These are phyloP conservation scores for Atta texana DNA, from an alignment of 1,140 invertebrate species.

Conservation along the genomic window DNA sequence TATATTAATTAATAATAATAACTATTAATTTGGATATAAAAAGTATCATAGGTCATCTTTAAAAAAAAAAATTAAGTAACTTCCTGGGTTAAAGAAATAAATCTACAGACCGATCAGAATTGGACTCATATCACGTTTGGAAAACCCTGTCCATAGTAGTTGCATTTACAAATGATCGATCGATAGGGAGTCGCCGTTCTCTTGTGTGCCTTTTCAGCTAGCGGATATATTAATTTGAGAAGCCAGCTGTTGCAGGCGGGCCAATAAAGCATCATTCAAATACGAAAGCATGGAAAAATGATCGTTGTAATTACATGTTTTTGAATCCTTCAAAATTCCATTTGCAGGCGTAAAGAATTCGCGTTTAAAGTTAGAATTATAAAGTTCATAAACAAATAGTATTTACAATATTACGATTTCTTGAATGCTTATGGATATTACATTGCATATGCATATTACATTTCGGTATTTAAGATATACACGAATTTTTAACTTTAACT, in stretches of 20 bases:
- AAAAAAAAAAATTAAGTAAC: no score
- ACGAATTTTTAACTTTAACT: not conserved
- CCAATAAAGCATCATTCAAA: constrained; percentile 60
- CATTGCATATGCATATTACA: not conserved
- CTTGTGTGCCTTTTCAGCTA: constrained; percentile 65
- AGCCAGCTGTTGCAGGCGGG: constrained; percentile 56
- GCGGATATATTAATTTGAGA: constrained; percentile 67
- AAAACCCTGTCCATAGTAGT: constrained; percentile 13
- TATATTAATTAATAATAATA: no score
- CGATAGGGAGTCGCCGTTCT: constrained; percentile 43
- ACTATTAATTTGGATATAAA: no score
- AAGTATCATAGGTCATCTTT: no score
- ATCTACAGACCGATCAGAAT: not conserved
- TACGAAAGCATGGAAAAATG: constrained; percentile 14
- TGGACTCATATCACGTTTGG: not conserved
- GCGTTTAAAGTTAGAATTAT: constrained; percentile 1
- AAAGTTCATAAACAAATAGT: not conserved
- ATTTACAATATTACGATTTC: not conserved
- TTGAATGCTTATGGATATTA: not conserved
- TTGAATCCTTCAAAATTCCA: not conserved
- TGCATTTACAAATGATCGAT: constrained; percentile 62
- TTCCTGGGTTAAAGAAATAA: not conserved
- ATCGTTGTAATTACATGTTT: constrained; percentile 25
- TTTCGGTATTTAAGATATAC: not conserved
- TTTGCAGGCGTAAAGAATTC: not conserved